Evolutionary conservation across 2,888 invertebrate genomes (phyloP).

Genomic region (Acronicta psi): DNA sequence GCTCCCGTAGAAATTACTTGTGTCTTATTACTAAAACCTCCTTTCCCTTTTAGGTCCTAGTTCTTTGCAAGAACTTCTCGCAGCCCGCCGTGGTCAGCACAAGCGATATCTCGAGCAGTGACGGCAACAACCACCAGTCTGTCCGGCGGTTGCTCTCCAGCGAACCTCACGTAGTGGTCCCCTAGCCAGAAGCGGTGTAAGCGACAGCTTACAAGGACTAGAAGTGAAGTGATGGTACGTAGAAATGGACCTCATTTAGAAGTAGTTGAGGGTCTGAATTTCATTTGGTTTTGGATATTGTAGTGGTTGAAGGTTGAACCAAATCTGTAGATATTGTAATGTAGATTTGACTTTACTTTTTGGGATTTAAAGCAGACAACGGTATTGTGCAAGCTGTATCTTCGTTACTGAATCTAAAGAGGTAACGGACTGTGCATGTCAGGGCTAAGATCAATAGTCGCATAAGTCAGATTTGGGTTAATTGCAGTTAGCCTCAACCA

Average conservation of each 20-base stretch:
- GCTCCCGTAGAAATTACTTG: background rate
- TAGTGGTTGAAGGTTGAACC: slow-evolving; percentile 1
- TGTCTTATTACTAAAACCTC: background rate
- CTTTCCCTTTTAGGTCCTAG: slow-evolving; percentile 72
- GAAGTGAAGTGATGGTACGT: slow-evolving; percentile 31
- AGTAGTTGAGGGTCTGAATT: slow-evolving; percentile 28
- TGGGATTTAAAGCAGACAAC: no score
- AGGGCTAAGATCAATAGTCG: no score
- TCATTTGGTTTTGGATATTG: slow-evolving; percentile 13
- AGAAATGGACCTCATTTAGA: slow-evolving; percentile 20
- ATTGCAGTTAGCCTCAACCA: no score
- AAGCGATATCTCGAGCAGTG: slow-evolving; percentile 85
- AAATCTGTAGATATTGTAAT: slow-evolving; percentile 1
- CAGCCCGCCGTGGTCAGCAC: slow-evolving; percentile 82
- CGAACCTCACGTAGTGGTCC: slow-evolving; percentile 73
- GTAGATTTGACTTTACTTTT: background rate
- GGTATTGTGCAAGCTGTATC: background rate
- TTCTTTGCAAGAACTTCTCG: slow-evolving; percentile 86
- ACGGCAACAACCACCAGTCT: slow-evolving; percentile 84
- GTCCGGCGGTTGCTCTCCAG: slow-evolving; percentile 81
- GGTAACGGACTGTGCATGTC: no score
- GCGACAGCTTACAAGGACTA: slow-evolving; percentile 60
- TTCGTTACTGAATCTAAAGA: background rate
- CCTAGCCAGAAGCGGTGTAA: slow-evolving; percentile 83
- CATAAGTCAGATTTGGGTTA: no score